Evolutionary conservation across 2,888 invertebrate species (phyloP), one percentile per base, ranked within the genome.

Genomic region (Acrocyrtus sp.): DNA sequence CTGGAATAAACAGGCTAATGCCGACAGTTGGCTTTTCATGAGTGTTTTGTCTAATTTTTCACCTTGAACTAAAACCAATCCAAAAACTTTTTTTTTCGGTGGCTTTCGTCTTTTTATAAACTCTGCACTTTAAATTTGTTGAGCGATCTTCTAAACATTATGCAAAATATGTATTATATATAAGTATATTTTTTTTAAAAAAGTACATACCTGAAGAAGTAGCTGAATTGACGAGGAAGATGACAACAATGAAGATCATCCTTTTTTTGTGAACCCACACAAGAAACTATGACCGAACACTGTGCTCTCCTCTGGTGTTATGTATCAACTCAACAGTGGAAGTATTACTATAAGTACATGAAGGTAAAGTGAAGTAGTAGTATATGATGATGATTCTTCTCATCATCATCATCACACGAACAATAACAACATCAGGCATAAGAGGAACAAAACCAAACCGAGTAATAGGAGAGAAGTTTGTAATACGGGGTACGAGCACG

Each of bases 241-340:
- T 43, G 43, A 56, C 56, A 56, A 56, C 41, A 41, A 56, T 56
- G 56, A 56, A 56, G 24, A 56, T 19, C 15, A 2, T 54, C 15
- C 54, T 21, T 53, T 53, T 21, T 17, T 17, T 43, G 43, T 39
- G 39, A 17, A 10, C 34, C 29, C 56, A 56, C 56, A 56, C 41
- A 56, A n/a, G 15, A n/a, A 41, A 54, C 15, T 48, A 47, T 69
- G 53, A 61, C 54, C 54, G 54, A 69, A 56, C 69, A 47, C 69
- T 29, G 48, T 68, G 68, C 53, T 69, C 69, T 69, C 69, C 61
- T 26, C 69, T 69, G 61, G 41, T 69, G 68, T 68, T 68, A 53
- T 70, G 72, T 65, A 72, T 72, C 72, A 72, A 72, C 63, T 72
- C 57, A 72, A 26, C 72, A 65, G 72, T 65, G 58, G 47, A n/a